Base-by-base conservation (phyloP, 2,797 vertebrate species). In the Sardinella longiceps region DNA sequence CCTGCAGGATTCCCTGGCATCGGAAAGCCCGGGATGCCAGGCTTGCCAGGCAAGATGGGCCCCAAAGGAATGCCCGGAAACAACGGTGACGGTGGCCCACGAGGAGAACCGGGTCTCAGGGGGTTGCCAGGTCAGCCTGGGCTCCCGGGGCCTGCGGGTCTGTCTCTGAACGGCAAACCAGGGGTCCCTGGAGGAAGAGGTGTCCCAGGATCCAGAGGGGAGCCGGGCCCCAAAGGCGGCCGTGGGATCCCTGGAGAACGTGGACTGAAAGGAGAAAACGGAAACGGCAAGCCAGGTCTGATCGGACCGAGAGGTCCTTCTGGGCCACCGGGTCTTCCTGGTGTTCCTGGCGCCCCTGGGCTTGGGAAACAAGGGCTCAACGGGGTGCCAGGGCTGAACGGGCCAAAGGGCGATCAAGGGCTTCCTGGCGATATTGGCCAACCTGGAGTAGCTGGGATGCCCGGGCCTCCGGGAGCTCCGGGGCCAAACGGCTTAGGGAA, bases 161-260 rank as follows among this genome's bases (percentile, higher is more conserved):
- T 99, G 83, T 97, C 98, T 5, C 93, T 99, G 60, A 98, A 97
- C 45, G 98, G 98, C 12, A 99, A 99, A 92, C 97, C 98, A 23
- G 98, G 98, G 3, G 92, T 96, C 25, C 96, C 96, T 85, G 98
- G 98, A 0, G 91, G 94, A 1, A 97, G 96, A 0, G 98, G 98
- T 0, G 91, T 95, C 37, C 94, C 96, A 7, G 98, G 98, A 0
- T 63, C 93, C 87, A 95, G 93, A n/a, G 98, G 98, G 0, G 98
- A 99, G 81, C 97, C 97, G 46, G 98, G 98, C 50, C 84, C 91
- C 0, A 98, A 97, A 80, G 98, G 98, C 80, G 91, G 93, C 87
- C 87, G 89, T 0, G 98, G 98, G 3, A 90, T 87, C 37, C 95
- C 96, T 0, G 98, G 98, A 66, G 97, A 98, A 2, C 92, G 95